Percentiles rank a stretch among this genome's conserved stretches.
These are phyloP conservation scores for Neoascia interrupta DNA, from an alignment of 2,888 invertebrate species.

Conservation along the genomic window DNA sequence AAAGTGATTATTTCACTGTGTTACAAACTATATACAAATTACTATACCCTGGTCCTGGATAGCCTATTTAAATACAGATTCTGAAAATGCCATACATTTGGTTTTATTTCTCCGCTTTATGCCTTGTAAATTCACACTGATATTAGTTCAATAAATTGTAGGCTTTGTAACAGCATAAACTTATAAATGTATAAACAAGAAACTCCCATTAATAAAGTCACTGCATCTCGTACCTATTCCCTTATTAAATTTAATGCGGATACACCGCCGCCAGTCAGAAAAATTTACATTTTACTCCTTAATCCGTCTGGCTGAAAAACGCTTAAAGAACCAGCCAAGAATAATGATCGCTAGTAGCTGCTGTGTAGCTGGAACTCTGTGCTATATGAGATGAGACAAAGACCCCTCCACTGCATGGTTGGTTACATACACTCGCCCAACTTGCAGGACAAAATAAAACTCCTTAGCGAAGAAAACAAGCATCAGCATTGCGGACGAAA, in stretches of 20 bases:
- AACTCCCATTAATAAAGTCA: constrained; percentile 57
- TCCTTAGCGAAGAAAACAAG: constrained; percentile 60
- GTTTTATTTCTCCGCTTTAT: too few species aligned
- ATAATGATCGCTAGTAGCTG: constrained; percentile 53
- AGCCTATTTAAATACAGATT: too few species aligned
- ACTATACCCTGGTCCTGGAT: too few species aligned
- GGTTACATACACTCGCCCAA: constrained; percentile 5
- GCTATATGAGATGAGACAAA: constrained; percentile 16
- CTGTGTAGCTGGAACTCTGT: too few species aligned
- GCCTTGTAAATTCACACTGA: too few species aligned
- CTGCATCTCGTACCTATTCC: too few species aligned
- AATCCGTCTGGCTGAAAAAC: constrained; percentile 56
- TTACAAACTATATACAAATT: too few species aligned
- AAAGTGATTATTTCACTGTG: too few species aligned
- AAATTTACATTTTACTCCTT: constrained; percentile 64
- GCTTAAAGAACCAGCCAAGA: constrained; percentile 66
- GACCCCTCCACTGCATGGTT: constrained; percentile 16
- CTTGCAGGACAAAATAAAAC: constrained; percentile 54
- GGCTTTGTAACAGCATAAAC: too few species aligned
- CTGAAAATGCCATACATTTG: too few species aligned
- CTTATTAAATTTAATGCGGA: constrained; percentile 62
- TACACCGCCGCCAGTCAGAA: constrained; percentile 32
- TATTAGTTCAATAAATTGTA: too few species aligned
- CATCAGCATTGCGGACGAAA: constrained; percentile 63
- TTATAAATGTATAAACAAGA: too few species aligned